Evolutionary conservation across 2,888 invertebrate genomes (phyloP), one percentile per base, ranked within the genome.

Genomic region (Sycophila texana): DNA sequence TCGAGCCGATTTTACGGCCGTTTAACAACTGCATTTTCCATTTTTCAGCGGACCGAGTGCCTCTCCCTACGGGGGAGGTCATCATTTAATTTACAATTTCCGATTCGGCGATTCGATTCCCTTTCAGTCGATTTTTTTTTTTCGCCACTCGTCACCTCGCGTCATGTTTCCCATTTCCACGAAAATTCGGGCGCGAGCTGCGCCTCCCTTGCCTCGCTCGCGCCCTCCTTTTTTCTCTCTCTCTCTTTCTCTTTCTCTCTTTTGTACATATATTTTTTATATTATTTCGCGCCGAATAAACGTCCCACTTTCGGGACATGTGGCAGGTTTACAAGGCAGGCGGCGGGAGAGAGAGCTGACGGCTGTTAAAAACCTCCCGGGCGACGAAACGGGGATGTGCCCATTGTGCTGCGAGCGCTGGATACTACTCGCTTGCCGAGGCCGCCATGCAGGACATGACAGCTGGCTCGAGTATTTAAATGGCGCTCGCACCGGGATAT

Each of bases 281-380:
- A 65, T 74, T 71, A 74, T 66, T 79, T 76, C 57, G 75, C 61
- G 61, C 51, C 67, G 74, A 77, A 78, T 72, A 75, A 76, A 66
- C 81, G 84, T 84, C 85, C 86, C 82, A 86, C 82, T 85, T 85
- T 79, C 75, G 70, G 74, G 82, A 85, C 84, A 86, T 84, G 86
- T 84, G 85, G 84, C 84, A 77, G 80, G 70, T 71, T 80, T 77
- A 77, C 70, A 74, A 77, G 61, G 39, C 61, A 20, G 20, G 51
- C 47, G 18, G 39, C 39, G 39, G 39, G 39, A 66, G 26, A 57
- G 66, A 57, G 26, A 30, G 26, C 75, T 71, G 83, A 79, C 77
- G 84, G 84, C 81, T 84, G 84, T 83, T 82, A 84, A 86, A 86
- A 83, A 81, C 79, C 75, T 74, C 81, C 77, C 73, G 83, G 83